A percentile compares a stretch with the other conserved stretches of the same genome.
phyloP scores from a whole-genome alignment of 2,888 invertebrate genomes.

The Bombylius major region DNA sequence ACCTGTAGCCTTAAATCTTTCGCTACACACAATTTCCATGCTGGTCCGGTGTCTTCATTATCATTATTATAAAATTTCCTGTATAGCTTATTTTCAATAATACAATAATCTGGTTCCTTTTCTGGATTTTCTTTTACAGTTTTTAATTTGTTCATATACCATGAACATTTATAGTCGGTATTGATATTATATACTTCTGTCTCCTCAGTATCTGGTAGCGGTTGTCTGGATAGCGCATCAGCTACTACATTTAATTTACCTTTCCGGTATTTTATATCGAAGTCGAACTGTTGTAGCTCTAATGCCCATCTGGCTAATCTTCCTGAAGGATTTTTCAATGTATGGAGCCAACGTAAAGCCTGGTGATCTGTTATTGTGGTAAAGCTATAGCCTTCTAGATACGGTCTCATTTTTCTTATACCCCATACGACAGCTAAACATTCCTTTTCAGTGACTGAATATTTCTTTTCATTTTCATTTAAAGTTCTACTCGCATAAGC shows the following conservation, averaged over 20 bases:
- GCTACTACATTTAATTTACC: neutral
- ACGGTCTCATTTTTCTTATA: neutral
- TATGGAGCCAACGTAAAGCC: neutral
- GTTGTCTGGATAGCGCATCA: neutral
- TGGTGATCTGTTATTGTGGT: neutral
- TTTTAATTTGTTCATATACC: too few relatives aligned
- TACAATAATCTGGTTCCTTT: too few relatives aligned
- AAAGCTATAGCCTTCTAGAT: neutral
- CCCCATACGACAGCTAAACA: neutral
- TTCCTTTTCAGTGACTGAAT: neutral
- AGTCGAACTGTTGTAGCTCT: neutral
- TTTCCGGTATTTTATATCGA: neutral
- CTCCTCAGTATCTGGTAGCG: too few relatives aligned
- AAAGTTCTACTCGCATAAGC: slow-evolving; percentile 6
- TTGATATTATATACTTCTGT: too few relatives aligned
- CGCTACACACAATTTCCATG: too few relatives aligned
- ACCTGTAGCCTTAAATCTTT: too few relatives aligned
- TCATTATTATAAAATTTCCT: too few relatives aligned
- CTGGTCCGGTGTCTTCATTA: too few relatives aligned
- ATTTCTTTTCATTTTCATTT: neutral
- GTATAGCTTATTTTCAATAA: too few relatives aligned
- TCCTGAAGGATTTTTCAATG: neutral
- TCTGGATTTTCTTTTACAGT: too few relatives aligned
- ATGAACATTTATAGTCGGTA: too few relatives aligned
- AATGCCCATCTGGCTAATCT: neutral